Evolutionary conservation across 1,140 invertebrate genomes (phyloP).

Genomic region (Drosophila rhopaloa): DNA sequence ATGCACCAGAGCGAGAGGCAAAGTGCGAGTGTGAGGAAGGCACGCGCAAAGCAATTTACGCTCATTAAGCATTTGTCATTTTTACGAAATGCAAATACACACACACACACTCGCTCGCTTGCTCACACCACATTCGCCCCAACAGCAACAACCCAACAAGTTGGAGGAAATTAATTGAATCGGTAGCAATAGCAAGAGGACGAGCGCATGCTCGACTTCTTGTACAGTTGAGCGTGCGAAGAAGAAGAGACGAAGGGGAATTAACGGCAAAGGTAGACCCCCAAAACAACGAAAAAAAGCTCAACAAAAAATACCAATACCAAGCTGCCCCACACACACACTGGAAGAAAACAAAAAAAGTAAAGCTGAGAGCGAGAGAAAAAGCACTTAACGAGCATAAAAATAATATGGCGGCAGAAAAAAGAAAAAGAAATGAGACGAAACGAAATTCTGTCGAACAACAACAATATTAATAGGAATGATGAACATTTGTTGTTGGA

Average conservation of each 20-base stretch:
- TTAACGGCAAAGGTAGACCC: slow-evolving; percentile 13
- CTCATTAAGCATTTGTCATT: slow-evolving; percentile 79
- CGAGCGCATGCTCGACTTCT: slow-evolving; percentile 71
- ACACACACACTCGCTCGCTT: slow-evolving; percentile 43
- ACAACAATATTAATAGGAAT: slow-evolving; percentile 47
- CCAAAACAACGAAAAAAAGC: slow-evolving; percentile 67
- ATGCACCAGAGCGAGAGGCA: slow-evolving; percentile 24
- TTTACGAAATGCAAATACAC: slow-evolving; percentile 60
- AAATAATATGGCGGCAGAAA: slow-evolving; percentile 76
- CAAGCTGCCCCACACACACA: slow-evolving; percentile 13
- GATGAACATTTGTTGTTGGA: slow-evolving; percentile 53
- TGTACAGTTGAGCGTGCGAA: slow-evolving; percentile 66
- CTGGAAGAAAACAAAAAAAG: background rate
- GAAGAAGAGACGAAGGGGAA: slow-evolving; percentile 17
- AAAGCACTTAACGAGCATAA: slow-evolving; percentile 60
- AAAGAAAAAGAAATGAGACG: slow-evolving; percentile 34
- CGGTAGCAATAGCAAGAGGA: slow-evolving; percentile 21
- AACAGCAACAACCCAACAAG: slow-evolving; percentile 48
- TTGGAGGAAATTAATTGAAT: slow-evolving; percentile 54
- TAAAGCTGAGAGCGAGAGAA: slow-evolving; percentile 59
- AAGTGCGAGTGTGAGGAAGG: slow-evolving; percentile 42
- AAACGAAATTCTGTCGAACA: slow-evolving; percentile 51
- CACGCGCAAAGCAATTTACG: slow-evolving; percentile 77
- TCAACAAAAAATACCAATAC: slow-evolving; percentile 23
- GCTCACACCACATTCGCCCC: slow-evolving; percentile 53